Conservation (phyloP, 2,888 invertebrate species). For the Rhodophaea formosa region DNA sequence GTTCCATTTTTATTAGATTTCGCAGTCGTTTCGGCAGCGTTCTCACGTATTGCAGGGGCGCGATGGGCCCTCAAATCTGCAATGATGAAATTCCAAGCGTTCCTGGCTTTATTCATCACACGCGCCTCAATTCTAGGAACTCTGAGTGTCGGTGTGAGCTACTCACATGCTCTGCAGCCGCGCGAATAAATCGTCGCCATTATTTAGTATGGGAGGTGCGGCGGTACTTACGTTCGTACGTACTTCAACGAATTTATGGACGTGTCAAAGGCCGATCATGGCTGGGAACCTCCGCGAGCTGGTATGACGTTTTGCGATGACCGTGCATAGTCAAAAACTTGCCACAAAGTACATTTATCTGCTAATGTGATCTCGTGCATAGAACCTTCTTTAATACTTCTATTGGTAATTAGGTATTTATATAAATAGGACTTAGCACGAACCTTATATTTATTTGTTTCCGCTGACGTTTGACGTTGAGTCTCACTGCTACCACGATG, state of each 20-base stretch:
- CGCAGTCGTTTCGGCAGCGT: constrained; percentile 40
- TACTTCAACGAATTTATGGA: constrained; percentile 63
- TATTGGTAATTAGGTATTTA: too few relatives aligned
- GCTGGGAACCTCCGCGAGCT: constrained; percentile 54
- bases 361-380: background rate
- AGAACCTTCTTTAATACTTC: too few relatives aligned
- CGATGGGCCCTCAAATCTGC: constrained; percentile 71
- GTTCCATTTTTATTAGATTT: constrained; percentile 57
- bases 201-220: constrained; percentile 70
- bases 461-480: too few relatives aligned
- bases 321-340: constrained; percentile 38
- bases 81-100: constrained; percentile 70
- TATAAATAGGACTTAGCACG: too few relatives aligned
- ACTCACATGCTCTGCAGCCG: constrained; percentile 60
- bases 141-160: constrained; percentile 55
- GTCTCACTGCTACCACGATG: too few relatives aligned
- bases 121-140: constrained; percentile 73
- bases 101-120: constrained; percentile 76
- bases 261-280: constrained; percentile 65
- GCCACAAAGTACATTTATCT: constrained; percentile 19
- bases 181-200: constrained; percentile 67
- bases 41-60: constrained; percentile 63
- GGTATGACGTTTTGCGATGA: constrained; percentile 41
- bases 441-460: too few relatives aligned
- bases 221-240: constrained; percentile 57